Evolutionary conservation across 2,888 invertebrate genomes (phyloP).

Genomic region (Pristionchus maxplancki): DNA sequence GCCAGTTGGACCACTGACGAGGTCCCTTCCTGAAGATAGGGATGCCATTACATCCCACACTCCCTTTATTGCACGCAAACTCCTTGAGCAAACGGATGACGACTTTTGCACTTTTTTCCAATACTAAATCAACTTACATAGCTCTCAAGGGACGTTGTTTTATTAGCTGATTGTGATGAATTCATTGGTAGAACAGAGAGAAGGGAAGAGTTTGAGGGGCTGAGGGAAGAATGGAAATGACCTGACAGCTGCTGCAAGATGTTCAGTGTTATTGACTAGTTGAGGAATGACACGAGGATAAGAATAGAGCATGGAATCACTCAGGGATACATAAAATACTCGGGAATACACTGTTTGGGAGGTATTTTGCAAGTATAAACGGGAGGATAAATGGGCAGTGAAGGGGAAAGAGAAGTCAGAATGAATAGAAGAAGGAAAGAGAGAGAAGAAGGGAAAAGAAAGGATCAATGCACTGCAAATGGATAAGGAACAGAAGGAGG

Average conservation of each 20-base stretch:
- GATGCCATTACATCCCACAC: conserved; percentile 1
- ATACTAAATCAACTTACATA: background rate
- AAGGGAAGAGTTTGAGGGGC: background rate
- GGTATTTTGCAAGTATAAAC: background rate
- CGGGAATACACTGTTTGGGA: background rate
- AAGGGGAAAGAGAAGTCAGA: conserved; percentile 12
- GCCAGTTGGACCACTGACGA: conserved; percentile 36
- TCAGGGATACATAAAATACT: background rate
- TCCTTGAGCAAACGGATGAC: background rate
- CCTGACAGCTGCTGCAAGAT: conserved; percentile 23
- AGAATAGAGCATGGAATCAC: background rate
- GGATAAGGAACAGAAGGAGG: conserved; percentile 40
- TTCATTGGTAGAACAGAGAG: background rate
- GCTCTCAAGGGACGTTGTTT: background rate
- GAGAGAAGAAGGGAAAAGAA: background rate
- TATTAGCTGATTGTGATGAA: background rate
- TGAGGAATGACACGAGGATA: background rate
- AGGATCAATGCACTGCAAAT: conserved; percentile 34
- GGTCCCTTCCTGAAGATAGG: background rate
- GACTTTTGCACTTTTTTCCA: background rate
- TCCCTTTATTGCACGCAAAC: background rate
- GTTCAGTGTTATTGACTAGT: conserved; percentile 32
- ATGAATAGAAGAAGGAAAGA: background rate
- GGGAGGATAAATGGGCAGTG: background rate
- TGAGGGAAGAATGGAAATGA: background rate